Evolutionary conservation across 2,797 vertebrate genomes (phyloP).

Genomic region (Serranus cabrilla): DNA sequence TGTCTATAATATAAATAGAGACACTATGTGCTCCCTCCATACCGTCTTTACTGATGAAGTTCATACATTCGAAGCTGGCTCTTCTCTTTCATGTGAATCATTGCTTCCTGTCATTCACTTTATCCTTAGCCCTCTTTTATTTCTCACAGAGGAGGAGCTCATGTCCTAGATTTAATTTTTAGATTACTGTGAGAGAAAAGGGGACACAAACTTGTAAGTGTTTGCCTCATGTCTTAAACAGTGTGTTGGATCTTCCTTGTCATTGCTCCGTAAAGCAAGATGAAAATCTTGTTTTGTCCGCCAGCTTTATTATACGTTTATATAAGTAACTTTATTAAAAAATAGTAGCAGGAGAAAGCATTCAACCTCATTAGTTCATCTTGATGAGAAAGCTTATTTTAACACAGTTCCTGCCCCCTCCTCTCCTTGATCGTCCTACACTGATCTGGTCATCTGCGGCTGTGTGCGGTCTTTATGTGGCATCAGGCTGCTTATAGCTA

Average conservation of each 20-base stretch:
- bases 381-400: slow-evolving; percentile 4
- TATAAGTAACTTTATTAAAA: neutral
- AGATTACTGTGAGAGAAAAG: slow-evolving; percentile 10
- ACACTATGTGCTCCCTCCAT: slow-evolving; percentile 26
- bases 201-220: neutral
- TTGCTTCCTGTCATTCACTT: slow-evolving; percentile 28
- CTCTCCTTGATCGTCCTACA: neutral
- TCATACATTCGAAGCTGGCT: neutral
- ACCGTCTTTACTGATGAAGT: slow-evolving; percentile 7
- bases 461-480: slow-evolving; percentile 36
- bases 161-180: slow-evolving; percentile 24
- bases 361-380: slow-evolving; percentile 4
- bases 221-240: neutral
- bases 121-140: neutral
- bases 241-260: neutral
- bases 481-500: slow-evolving; percentile 49
- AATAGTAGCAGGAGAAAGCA: neutral
- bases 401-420: neutral
- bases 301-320: neutral
- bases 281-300: neutral
- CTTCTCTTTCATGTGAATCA: slow-evolving; percentile 14
- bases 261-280: neutral
- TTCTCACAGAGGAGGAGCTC: neutral
- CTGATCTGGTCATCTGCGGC: slow-evolving; percentile 40
- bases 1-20: slow-evolving; percentile 12